Conservation (phyloP, 2,113 vertebrate genomes). For the Damaliscus lunatus region DNA sequence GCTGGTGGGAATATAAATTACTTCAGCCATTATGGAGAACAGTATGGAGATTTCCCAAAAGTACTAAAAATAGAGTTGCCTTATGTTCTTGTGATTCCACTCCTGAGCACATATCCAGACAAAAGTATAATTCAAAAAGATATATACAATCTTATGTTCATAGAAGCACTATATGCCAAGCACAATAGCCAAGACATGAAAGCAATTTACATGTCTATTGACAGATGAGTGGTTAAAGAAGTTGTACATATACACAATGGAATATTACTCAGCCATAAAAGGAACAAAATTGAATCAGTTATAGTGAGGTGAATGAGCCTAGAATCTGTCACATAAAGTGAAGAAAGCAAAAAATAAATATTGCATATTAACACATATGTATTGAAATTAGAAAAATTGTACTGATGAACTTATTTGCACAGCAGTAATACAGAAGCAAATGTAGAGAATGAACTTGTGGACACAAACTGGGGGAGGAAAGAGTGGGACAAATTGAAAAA, state of each 20-base stretch:
- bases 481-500: not conserved
- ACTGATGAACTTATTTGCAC: not conserved
- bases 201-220: not conserved
- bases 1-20: not conserved
- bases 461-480: not conserved
- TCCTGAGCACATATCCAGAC: not conserved
- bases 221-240: not conserved
- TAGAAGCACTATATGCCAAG: not conserved
- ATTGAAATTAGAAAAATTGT: not conserved
- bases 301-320: not conserved
- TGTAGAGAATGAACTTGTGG: not conserved
- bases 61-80: not conserved
- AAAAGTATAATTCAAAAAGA: not conserved
- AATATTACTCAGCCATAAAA: not conserved
- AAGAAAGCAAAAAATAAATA: not conserved
- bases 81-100: not conserved
- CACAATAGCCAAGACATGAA: not conserved
- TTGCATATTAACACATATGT: fast-evolving
- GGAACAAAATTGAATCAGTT: not conserved
- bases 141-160: not conserved
- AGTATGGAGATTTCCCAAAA: not conserved
- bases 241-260: not conserved
- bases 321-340: not conserved
- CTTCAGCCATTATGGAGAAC: not conserved
- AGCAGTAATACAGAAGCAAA: not conserved